These are phyloP conservation scores for Eilema caniola DNA, from an alignment of 2,888 invertebrate genomes.

Conservation along the genomic window DNA sequence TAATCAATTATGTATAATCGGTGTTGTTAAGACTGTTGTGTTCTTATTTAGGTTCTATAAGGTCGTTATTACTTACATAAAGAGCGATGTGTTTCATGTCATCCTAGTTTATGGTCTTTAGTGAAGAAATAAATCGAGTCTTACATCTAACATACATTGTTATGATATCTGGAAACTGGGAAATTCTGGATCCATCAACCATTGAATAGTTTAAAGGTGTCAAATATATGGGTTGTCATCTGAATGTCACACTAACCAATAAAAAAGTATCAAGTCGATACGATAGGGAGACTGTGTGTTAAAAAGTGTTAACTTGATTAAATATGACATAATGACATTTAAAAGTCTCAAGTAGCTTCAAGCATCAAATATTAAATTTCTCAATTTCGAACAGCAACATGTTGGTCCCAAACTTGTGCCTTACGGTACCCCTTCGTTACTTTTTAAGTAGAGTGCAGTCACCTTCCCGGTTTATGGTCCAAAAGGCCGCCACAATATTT, in stretches of 20 bases:
- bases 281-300: background rate
- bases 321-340: background rate
- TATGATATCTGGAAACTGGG: too few relatives aligned
- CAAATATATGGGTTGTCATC: too few relatives aligned
- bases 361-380: background rate
- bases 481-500: slow-evolving; percentile 49
- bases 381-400: background rate
- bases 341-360: background rate
- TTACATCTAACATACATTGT: too few relatives aligned
- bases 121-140: background rate
- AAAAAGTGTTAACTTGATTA: background rate
- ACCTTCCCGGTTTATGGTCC: slow-evolving; percentile 30
- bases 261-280: too few relatives aligned
- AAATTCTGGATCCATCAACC: too few relatives aligned
- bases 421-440: slow-evolving; percentile 7
- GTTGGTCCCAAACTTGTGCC: slow-evolving; percentile 6
- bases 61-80: too few relatives aligned
- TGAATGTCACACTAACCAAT: too few relatives aligned
- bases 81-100: background rate
- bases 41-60: background rate
- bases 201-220: too few relatives aligned
- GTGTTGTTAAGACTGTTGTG: background rate
- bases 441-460: slow-evolving; percentile 38
- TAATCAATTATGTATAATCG: background rate
- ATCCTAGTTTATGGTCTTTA: background rate